A percentile compares a stretch with the other conserved stretches of the same genome.
phyloP scores from a whole-genome alignment of 2,113 vertebrate genomes.

The Enhydra lutris region DNA sequence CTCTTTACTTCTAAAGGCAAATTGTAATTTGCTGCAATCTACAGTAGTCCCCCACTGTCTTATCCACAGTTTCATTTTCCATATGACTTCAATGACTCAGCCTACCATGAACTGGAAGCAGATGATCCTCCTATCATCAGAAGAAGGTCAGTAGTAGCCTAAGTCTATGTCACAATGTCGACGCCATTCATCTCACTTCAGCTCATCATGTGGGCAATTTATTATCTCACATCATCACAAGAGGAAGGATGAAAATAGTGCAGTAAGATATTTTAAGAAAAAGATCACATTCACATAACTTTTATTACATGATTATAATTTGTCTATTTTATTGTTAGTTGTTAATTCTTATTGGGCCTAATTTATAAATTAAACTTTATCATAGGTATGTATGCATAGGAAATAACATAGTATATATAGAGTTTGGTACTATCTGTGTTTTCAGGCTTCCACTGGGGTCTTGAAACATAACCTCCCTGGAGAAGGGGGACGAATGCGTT shows the following conservation, averaged over 20 bases:
- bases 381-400: background rate
- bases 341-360: background rate
- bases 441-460: background rate
- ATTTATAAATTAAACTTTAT: background rate
- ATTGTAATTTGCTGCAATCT: background rate
- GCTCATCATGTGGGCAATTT: background rate
- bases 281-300: background rate
- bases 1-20: background rate
- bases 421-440: background rate
- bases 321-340: background rate
- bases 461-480: background rate
- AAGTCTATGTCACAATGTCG: background rate
- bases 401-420: background rate
- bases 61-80: background rate
- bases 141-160: background rate
- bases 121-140: background rate
- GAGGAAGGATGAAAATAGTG: background rate
- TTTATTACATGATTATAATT: background rate
- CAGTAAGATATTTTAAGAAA: background rate
- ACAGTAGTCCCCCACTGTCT: background rate
- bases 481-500: background rate
- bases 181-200: background rate
- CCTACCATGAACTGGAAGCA: background rate
- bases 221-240: background rate
- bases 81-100: background rate